phyloP scores from a whole-genome alignment of 2,113 vertebrate species.

The Dasypus novemcinctus region DNA sequence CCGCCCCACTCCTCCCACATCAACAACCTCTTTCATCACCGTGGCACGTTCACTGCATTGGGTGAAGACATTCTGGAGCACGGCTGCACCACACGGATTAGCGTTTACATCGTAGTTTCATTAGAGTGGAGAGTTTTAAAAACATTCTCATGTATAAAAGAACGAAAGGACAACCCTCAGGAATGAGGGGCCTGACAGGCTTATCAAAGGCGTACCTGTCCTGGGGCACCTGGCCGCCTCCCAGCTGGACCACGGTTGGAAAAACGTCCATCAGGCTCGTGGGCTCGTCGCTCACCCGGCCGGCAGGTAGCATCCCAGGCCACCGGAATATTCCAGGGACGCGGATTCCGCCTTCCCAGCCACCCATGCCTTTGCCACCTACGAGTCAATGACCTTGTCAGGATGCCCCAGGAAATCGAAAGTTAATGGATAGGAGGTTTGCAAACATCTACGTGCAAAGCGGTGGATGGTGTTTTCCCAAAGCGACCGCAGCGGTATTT shows the following conservation, averaged over 20 bases:
- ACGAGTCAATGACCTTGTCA: fast-evolving
- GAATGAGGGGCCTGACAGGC: fast-evolving
- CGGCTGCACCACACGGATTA: too few species aligned
- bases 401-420: fast-evolving
- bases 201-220: slow-evolving; percentile 84
- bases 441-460: background rate
- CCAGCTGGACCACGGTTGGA: slow-evolving; percentile 89
- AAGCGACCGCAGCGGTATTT: too few species aligned
- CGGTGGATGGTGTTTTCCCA: background rate
- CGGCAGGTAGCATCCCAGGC: slow-evolving; percentile 88
- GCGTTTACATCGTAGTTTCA: too few species aligned
- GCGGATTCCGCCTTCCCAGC: slow-evolving; percentile 96
- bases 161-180: fast-evolving
- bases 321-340: slow-evolving; percentile 95
- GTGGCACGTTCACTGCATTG: too few species aligned
- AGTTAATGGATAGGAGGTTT: fast-evolving
- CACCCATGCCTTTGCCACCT: slow-evolving; percentile 95
- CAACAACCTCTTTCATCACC: too few species aligned
- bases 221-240: slow-evolving; percentile 81
- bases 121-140: fast-evolving
- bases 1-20: too few species aligned
- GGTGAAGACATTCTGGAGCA: too few species aligned
- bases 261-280: slow-evolving; percentile 97
- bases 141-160: fast-evolving
- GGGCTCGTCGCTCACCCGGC: slow-evolving; percentile 85